Evolutionary conservation across 2,113 vertebrate species (phyloP).

Genomic region (cattle (Bos taurus)): DNA sequence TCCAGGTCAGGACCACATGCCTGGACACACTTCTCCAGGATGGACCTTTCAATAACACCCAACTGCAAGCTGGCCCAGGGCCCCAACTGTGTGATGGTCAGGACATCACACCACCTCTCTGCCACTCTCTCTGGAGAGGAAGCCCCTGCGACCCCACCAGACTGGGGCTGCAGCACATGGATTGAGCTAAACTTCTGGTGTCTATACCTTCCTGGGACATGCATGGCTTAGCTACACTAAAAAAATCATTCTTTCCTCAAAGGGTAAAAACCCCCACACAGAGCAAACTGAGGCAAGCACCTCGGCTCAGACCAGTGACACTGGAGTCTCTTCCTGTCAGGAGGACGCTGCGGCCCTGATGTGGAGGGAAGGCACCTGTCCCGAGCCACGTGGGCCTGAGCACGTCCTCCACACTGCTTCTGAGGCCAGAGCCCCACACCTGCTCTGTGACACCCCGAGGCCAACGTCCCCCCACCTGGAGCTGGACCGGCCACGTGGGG

Average conservation of each 20-base stretch:
- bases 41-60: neutral
- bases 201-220: neutral
- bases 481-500: neutral
- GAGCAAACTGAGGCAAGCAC: neutral
- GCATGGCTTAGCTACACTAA: neutral
- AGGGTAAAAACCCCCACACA: neutral
- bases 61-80: neutral
- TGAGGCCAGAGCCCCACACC: neutral
- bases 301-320: neutral
- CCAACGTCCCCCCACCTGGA: neutral
- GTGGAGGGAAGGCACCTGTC: neutral
- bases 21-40: neutral
- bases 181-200: neutral
- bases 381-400: neutral
- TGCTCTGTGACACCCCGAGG: neutral
- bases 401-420: neutral
- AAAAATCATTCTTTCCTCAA: neutral
- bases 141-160: neutral
- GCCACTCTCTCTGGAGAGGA: neutral
- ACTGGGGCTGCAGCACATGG: fast-evolving
- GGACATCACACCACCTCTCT: too few species aligned
- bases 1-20: neutral
- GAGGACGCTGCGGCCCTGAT: neutral
- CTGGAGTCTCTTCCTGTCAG: neutral
- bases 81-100: too few species aligned